These are phyloP conservation scores for Oreochromis spilurus DNA, from an alignment of 2,113 vertebrate genomes.

Conservation along the genomic window DNA sequence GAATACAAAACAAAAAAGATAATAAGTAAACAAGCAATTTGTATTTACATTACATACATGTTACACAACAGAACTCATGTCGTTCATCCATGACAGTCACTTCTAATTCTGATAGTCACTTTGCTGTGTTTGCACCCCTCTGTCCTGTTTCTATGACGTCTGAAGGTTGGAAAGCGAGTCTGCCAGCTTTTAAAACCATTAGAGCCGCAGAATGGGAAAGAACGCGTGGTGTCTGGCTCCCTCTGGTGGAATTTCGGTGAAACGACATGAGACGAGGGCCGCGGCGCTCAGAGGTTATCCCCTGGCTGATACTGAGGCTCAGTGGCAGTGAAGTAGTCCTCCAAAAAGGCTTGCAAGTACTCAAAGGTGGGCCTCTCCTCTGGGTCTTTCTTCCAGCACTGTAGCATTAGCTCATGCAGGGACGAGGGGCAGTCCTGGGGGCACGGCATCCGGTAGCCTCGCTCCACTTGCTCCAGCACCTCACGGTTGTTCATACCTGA, in stretches of 20 bases:
- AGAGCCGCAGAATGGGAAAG: background rate
- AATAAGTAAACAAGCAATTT: slow-evolving; percentile 90
- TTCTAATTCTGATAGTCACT: slow-evolving; percentile 27
- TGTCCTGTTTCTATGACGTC: background rate
- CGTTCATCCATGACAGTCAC: slow-evolving; percentile 69
- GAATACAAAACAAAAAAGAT: slow-evolving; percentile 71
- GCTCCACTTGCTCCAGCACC: slow-evolving; percentile 97
- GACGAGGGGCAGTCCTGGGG: slow-evolving; percentile 98
- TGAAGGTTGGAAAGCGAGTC: slow-evolving; percentile 47
- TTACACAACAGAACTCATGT: slow-evolving; percentile 55
- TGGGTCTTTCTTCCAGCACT: slow-evolving; percentile 99
- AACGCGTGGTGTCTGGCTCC: slow-evolving; percentile 21
- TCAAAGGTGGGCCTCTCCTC: slow-evolving; percentile 98
- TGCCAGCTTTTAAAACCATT: slow-evolving; percentile 28
- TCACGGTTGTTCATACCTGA: slow-evolving; percentile 99
- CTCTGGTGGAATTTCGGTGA: slow-evolving; percentile 41
- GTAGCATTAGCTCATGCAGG: slow-evolving; percentile 98
- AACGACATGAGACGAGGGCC: slow-evolving; percentile 31
- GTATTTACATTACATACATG: slow-evolving; percentile 97
- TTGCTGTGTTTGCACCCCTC: background rate
- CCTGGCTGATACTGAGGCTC: slow-evolving; percentile 99
- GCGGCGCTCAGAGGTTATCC: slow-evolving; percentile 89
- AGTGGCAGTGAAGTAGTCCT: slow-evolving; percentile 99
- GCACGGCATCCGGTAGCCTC: slow-evolving; percentile 97
- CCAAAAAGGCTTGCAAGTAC: slow-evolving; percentile 98